Base-by-base conservation (phyloP, 2,113 vertebrate genomes). In the Paraplagusia blochii region DNA sequence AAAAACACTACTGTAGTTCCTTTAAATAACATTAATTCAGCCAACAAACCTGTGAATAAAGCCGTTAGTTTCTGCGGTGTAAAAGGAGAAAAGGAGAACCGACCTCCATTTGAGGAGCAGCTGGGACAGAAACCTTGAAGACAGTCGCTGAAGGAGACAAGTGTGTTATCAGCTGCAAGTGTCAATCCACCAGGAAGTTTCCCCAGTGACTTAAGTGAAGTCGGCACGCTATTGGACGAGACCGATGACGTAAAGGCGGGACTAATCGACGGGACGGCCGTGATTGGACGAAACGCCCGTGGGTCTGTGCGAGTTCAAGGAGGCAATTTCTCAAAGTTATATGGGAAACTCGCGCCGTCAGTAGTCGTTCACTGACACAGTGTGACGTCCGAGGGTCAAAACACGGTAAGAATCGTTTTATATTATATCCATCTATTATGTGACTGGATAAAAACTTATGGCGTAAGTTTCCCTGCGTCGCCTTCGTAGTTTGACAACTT, bases 161-260 rank as follows among this genome's bases (percentile, higher is more conserved):
- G 22, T 29, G 22, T 29, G 22, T 29, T 11, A 9, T 75, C 85
- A 90, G 75, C 84, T 87, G 82, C 45, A n/a, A 1, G 7, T 74
- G 88, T 87, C 88, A 87, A 46, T 86, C 82, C 87, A 38, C 38
- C 16, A 19, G 46, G 63, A 66, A 51, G 42, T 11, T 36, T 46
- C 43, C 53, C 44, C 42, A 12, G n/a, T 5, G 19, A 51, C 5
- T 6, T 3, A 56, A 15, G 11, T 8, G 15, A 44, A 2, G 10
- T 34, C 50, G 42, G 34, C 1, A 40, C 57, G 16, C 61, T 9
- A 88, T 89, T 92, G 88, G 90, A 50, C 54, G 5, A 64, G 2
- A 4, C 1, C 1, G 15, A 5, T 5, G 8, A 0, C 0, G 0
- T 12, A 11, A 51, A 39, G 90, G 89, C 72, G 83, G 88, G 71